These are phyloP conservation scores for Panagrolaimus sp. DNA, from an alignment of 1,140 invertebrate genomes.

Conservation along the genomic window DNA sequence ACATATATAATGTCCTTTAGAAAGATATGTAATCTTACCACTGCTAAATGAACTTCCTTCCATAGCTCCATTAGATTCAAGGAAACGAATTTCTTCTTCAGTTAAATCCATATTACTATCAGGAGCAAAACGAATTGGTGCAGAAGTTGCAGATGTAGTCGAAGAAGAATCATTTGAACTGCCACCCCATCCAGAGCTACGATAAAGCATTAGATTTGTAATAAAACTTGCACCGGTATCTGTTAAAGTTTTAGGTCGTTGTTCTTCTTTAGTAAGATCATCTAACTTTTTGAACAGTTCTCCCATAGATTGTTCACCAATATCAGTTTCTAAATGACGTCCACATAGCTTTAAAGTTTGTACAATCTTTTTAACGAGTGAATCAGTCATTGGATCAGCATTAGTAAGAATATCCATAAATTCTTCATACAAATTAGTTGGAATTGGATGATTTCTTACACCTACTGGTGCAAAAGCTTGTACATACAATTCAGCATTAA, in stretches of 20 bases:
- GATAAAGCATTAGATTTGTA: background rate
- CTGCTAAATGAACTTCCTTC: background rate
- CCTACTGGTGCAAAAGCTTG: constrained; percentile 1
- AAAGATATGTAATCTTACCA: background rate
- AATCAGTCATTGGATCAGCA: background rate
- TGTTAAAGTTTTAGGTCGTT: background rate
- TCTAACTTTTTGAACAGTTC: background rate
- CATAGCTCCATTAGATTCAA: constrained; percentile 7
- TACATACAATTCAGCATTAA: background rate
- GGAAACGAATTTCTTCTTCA: constrained; percentile 1
- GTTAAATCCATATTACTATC: constrained; percentile 1
- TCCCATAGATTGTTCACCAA: background rate
- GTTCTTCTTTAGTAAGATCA: background rate
- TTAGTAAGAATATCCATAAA: background rate
- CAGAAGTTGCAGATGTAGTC: background rate
- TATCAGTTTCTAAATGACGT: background rate
- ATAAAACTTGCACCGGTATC: constrained; percentile 2
- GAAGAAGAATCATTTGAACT: too few relatives aligned
- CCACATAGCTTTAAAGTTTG: background rate
- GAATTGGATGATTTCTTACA: background rate
- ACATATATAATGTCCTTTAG: background rate
- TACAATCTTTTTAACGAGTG: background rate
- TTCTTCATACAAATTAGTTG: background rate
- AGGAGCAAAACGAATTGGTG: background rate
- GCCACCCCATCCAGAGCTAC: background rate